Percentiles rank a stretch among this genome's conserved stretches.
Conservation (phyloP, 2,113 vertebrate species). For the Holacanthus passer region DNA sequence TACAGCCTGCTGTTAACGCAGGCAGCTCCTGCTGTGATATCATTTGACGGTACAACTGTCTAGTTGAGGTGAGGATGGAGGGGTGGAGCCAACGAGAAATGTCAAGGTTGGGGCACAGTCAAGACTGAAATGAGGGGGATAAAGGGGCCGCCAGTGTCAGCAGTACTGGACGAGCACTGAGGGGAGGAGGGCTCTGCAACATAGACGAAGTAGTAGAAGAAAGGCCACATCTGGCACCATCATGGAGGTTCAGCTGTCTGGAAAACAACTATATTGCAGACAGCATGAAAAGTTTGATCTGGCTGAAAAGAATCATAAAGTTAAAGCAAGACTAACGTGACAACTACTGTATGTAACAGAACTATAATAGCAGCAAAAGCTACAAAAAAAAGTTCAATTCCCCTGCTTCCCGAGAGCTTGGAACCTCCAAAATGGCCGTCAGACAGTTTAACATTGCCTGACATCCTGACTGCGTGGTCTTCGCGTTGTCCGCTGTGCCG, state of each 20-base stretch:
- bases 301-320: not conserved
- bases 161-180: conserved; percentile 5
- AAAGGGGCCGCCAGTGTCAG: not conserved
- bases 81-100: conserved; percentile 30
- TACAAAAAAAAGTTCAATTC: not conserved
- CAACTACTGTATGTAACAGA: no score
- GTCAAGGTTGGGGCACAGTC: conserved; percentile 16
- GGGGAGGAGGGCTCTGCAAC: not conserved
- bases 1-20: conserved; percentile 23
- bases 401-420: not conserved
- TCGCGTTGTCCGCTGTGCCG: conserved; percentile 19
- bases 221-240: conserved; percentile 49
- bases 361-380: not conserved
- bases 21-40: conserved; percentile 64
- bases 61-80: not conserved
- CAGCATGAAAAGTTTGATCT: not conserved
- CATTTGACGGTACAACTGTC: conserved; percentile 49
- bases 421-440: conserved; percentile 36
- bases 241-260: conserved; percentile 40
- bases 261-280: conserved; percentile 12
- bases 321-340: conserved; percentile 15
- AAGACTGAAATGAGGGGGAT: not conserved
- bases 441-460: not conserved
- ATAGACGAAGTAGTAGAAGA: conserved; percentile 3
- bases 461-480: conserved; percentile 19